Percentiles rank a stretch among this genome's conserved stretches.
Conservation (phyloP, 2,113 vertebrate species). For the Panthera leo region DNA sequence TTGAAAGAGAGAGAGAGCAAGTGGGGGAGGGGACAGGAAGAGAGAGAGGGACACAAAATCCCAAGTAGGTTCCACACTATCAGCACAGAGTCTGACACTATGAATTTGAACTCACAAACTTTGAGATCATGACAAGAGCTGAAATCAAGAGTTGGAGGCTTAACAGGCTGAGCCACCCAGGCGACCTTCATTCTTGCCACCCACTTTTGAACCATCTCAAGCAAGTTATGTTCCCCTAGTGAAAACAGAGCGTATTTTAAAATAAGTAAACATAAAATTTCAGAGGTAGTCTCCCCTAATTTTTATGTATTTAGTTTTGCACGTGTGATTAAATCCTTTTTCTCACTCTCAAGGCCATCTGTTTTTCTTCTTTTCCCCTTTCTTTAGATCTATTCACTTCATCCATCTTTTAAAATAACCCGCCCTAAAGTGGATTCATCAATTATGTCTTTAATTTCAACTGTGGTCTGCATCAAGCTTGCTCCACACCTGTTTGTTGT, state of each 20-base stretch:
- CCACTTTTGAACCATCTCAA: neutral
- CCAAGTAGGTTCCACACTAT: too few relatives aligned
- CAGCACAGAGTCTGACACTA: too few relatives aligned
- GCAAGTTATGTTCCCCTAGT: neutral
- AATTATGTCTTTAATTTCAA: neutral
- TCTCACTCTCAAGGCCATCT: neutral
- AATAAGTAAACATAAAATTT: neutral
- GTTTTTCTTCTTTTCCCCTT: neutral
- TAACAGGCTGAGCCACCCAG: too few relatives aligned
- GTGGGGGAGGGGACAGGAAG: too few relatives aligned
- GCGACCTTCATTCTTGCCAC: neutral
- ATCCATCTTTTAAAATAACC: neutral
- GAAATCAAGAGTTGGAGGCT: too few relatives aligned
- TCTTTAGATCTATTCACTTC: neutral
- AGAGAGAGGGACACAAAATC: too few relatives aligned
- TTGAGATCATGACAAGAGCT: too few relatives aligned
- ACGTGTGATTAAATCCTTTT: conserved; percentile 21
- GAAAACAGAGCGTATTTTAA: neutral
- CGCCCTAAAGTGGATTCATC: neutral
- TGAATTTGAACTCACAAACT: too few relatives aligned
- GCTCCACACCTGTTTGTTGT: neutral
- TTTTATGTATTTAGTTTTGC: neutral
- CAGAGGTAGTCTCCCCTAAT: neutral
- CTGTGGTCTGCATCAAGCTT: neutral
- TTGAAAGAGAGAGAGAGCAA: too few relatives aligned